Conservation (phyloP, 2,888 invertebrate genomes). For the Rotaria magnacalcarata region DNA sequence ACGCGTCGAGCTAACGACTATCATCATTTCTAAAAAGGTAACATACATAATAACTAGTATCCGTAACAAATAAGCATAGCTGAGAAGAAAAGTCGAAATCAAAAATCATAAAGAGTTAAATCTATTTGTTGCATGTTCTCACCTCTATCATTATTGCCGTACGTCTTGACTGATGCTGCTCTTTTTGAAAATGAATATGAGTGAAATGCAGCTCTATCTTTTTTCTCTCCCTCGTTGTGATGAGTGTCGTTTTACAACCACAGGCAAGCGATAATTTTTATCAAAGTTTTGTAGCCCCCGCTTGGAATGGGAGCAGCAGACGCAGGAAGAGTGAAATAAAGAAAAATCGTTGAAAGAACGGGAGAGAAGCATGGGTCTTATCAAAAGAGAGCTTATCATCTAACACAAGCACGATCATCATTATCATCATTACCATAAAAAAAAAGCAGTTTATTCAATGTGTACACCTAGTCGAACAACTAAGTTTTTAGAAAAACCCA, state of each 20-base stretch:
- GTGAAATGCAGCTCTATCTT: constrained; percentile 31
- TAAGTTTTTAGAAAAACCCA: background rate
- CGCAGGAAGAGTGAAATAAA: constrained; percentile 26
- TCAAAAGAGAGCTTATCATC: constrained; percentile 26
- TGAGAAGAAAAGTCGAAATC: constrained; percentile 8
- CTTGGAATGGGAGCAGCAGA: constrained; percentile 31
- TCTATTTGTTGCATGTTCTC: constrained; percentile 16
- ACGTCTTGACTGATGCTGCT: constrained; percentile 16
- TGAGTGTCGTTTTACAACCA: constrained; percentile 31
- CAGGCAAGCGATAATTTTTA: constrained; percentile 28
- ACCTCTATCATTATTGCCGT: constrained; percentile 28
- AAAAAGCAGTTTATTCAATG: background rate
- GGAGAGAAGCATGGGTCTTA: constrained; percentile 13
- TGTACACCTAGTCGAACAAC: background rate
- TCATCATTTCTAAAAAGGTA: constrained; percentile 10
- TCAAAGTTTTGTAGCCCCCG: constrained; percentile 31
- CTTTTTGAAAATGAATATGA: constrained; percentile 26
- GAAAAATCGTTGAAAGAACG: constrained; percentile 21
- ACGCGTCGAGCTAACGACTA: constrained; percentile 13
- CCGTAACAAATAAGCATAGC: constrained; percentile 22
- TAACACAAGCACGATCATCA: background rate
- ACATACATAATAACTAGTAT: background rate
- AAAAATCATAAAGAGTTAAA: background rate
- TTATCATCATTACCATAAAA: background rate
- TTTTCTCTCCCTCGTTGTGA: constrained; percentile 29